These are phyloP conservation scores for Myrmecophaga tridactyla DNA, from an alignment of 2,113 vertebrate species.

Conservation along the genomic window DNA sequence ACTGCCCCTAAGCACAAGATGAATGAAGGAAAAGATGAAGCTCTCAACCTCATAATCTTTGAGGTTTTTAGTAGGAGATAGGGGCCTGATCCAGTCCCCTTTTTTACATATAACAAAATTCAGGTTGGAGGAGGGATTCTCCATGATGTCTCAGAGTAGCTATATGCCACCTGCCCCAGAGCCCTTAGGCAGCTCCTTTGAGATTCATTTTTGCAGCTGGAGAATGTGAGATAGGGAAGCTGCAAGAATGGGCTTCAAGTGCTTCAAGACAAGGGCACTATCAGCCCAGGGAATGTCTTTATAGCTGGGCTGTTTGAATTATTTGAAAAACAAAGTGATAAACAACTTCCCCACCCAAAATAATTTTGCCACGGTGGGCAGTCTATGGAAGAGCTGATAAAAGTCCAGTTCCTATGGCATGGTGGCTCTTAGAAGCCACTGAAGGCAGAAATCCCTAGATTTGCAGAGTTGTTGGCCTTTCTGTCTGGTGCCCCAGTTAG, in stretches of 20 bases:
- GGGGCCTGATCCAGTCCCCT: neutral
- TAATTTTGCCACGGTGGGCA: neutral
- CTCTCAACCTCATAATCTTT: neutral
- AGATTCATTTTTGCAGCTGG: neutral
- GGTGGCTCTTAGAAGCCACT: neutral
- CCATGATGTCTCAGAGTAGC: neutral
- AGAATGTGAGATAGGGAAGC: neutral
- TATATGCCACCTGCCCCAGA: neutral
- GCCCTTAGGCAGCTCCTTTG: neutral
- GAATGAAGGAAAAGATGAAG: neutral
- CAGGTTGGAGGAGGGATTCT: neutral
- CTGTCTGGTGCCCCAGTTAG: neutral
- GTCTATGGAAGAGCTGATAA: neutral
- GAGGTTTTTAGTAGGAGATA: neutral
- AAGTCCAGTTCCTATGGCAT: neutral
- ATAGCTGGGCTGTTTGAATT: neutral
- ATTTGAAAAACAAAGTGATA: neutral
- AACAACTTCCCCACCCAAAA: neutral
- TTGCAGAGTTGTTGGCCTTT: neutral
- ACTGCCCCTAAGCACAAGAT: neutral
- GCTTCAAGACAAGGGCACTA: neutral
- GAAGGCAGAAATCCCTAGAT: neutral
- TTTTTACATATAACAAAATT: neutral
- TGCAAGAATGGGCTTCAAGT: neutral
- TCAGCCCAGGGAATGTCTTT: neutral